Evolutionary conservation across 2,797 vertebrate genomes (phyloP).

Genomic region (Prionace glauca): DNA sequence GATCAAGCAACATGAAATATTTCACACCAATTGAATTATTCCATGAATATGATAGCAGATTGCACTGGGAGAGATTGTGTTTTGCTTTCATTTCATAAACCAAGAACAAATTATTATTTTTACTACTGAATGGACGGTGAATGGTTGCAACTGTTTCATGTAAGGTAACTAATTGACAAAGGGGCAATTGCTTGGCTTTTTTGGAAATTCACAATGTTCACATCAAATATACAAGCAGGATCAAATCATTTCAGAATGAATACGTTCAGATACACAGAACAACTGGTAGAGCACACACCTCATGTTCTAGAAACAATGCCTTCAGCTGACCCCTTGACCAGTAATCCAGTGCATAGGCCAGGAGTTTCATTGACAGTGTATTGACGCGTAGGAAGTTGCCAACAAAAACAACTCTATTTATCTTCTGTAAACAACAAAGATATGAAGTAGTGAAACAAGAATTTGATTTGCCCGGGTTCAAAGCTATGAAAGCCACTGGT

Average conservation of each 20-base stretch:
- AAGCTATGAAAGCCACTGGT: not conserved
- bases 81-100: not conserved
- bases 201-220: not conserved
- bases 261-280: not conserved
- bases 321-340: conserved; percentile 74
- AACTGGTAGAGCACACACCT: conserved; percentile 54
- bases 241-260: not conserved
- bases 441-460: not conserved
- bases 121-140: not conserved
- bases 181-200: not conserved
- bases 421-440: conserved; percentile 56
- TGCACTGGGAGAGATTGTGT: not conserved
- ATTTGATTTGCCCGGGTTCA: not conserved
- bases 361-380: conserved; percentile 73
- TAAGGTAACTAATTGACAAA: not conserved
- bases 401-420: conserved; percentile 73
- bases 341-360: conserved; percentile 73
- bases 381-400: conserved; percentile 74
- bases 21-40: not conserved
- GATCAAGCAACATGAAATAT: not conserved
- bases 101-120: not conserved
- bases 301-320: conserved; percentile 71
- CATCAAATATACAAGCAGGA: not conserved
- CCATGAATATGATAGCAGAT: not conserved
- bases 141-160: not conserved